These are phyloP conservation scores for Huso huso DNA, from an alignment of 2,797 vertebrate genomes.

Conservation along the genomic window DNA sequence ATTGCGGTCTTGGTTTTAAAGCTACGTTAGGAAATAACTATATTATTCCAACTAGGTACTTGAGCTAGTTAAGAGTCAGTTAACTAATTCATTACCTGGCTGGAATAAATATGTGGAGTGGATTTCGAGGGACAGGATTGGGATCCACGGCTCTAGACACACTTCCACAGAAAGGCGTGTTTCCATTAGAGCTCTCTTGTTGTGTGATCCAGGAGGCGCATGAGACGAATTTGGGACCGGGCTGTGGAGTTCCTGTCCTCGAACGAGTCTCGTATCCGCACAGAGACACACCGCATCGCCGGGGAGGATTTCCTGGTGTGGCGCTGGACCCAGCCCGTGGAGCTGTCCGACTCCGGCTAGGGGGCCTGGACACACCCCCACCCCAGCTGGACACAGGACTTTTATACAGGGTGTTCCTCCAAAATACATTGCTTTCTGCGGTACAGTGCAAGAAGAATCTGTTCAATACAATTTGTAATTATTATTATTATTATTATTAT, in stretches of 20 bases:
- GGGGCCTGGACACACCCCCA: not conserved
- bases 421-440: not conserved
- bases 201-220: conserved; percentile 19
- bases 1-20: no score
- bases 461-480: no score
- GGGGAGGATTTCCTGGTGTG: conserved; percentile 69
- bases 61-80: no score
- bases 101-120: no score
- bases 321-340: conserved; percentile 66
- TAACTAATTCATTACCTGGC: no score
- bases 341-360: conserved; percentile 50
- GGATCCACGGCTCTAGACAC: no score
- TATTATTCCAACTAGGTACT: no score
- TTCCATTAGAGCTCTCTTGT: not conserved
- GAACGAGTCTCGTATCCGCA: conserved; percentile 65
- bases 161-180: no score
- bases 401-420: not conserved
- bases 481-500: no score
- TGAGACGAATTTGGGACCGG: conserved; percentile 60
- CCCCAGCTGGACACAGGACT: not conserved
- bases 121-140: no score
- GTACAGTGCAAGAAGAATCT: no score
- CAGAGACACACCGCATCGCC: conserved; percentile 54
- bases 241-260: conserved; percentile 64
- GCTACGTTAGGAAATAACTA: no score